Conservation (phyloP, 1,140 invertebrate species). For the Penaeus chinensis region DNA sequence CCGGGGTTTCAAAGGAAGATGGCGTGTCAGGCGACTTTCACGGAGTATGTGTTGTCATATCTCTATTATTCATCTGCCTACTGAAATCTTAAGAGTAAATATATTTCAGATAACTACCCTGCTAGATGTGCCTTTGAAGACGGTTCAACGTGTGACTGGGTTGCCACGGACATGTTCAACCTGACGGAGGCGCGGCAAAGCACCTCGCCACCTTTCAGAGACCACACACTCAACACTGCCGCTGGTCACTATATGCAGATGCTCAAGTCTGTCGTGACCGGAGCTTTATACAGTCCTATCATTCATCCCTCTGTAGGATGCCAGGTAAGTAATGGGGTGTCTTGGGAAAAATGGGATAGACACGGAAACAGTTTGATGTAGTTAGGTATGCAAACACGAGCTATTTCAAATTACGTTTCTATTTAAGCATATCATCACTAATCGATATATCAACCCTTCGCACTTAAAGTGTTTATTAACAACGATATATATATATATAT, state of each 20-base stretch:
- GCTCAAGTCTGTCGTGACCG: background rate
- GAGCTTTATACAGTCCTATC: conserved; percentile 29
- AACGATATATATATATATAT: too few relatives aligned
- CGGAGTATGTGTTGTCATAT: background rate
- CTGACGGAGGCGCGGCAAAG: conserved; percentile 13
- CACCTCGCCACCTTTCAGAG: conserved; percentile 37
- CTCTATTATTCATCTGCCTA: background rate
- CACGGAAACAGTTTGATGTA: too few relatives aligned
- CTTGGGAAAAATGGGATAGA: too few relatives aligned
- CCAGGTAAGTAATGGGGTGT: conserved; percentile 25
- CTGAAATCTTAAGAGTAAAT: background rate
- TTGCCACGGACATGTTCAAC: background rate
- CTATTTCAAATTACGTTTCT: too few relatives aligned
- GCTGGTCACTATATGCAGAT: conserved; percentile 35
- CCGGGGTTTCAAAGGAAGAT: too few relatives aligned
- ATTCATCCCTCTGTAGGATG: conserved; percentile 37
- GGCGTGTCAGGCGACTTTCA: too few relatives aligned
- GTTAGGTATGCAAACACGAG: too few relatives aligned
- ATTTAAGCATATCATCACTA: too few relatives aligned
- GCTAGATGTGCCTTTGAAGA: conserved; percentile 53
- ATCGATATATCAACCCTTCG: too few relatives aligned
- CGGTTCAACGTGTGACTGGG: conserved; percentile 22
- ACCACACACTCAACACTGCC: conserved; percentile 55
- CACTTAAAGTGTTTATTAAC: too few relatives aligned
- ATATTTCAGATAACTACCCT: conserved; percentile 38